phyloP scores from a whole-genome alignment of 2,888 invertebrate genomes.

The Ceriagrion tenellum region DNA sequence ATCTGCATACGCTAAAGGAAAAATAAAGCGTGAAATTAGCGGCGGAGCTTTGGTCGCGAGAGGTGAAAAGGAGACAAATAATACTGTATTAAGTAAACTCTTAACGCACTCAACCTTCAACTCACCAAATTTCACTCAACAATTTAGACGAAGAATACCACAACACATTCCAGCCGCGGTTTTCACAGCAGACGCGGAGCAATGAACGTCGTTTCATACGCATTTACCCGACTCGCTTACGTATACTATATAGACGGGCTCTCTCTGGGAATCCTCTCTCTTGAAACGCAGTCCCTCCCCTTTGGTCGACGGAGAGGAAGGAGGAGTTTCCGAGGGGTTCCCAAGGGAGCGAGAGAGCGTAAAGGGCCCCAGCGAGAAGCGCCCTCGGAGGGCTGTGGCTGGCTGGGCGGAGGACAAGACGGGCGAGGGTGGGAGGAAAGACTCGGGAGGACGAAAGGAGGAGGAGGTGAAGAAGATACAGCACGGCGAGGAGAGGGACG shows the following conservation, averaged over 20 bases:
- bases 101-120: too few relatives aligned
- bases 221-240: neutral
- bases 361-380: conserved; percentile 13
- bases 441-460: neutral
- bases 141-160: too few relatives aligned
- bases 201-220: neutral
- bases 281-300: neutral
- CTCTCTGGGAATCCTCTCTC: neutral
- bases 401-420: neutral
- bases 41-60: too few relatives aligned
- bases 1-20: too few relatives aligned
- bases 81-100: too few relatives aligned
- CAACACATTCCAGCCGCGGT: neutral
- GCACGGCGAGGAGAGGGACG: neutral
- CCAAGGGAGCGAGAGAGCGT: neutral
- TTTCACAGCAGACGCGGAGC: neutral
- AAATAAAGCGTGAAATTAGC: too few relatives aligned
- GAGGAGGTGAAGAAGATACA: neutral
- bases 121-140: too few relatives aligned
- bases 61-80: too few relatives aligned
- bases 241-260: neutral
- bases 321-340: neutral
- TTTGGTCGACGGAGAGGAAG: neutral
- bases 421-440: neutral
- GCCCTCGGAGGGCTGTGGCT: neutral